Base-by-base conservation (phyloP, 2,113 vertebrate species). In the Diglossa brunneiventris region DNA sequence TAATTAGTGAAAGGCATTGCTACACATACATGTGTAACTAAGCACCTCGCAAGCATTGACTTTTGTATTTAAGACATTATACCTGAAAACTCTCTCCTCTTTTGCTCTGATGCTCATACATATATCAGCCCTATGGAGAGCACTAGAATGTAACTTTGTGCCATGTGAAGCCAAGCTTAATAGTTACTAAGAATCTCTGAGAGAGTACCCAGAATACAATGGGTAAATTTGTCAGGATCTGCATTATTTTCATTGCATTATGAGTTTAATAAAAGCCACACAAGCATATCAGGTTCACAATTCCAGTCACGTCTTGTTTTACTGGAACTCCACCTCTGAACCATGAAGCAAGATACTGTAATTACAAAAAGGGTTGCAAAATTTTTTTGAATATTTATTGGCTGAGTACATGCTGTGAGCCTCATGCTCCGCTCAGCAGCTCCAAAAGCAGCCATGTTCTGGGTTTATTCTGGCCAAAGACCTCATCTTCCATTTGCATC, bases 391-490 rank as follows among this genome's bases (percentile, higher is more conserved):
- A 6, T 72, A 58, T 33, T 94, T 74, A 19, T 26, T 63, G 74
- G 20, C 17, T 68, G 87, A 39, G n/a, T 41, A 44, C 41, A 52
- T 37, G 27, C 24, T 19, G 21, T 6, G 26, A 81, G 27, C 28
- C n/a, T 78, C 49, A 28, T 0, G 0, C 15, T 87, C 27, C 3
- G 1, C 50, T 22, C 15, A 0, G 0, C 52, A 75, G 35, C 58
- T 75, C 52, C 66, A 87, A 41, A 78, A 79, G 56, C 66, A 66
- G 59, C 11, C 11, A 3, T 15, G 15, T 72, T 87, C 55, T 49
- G 23, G 9, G 5, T 73, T 89, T 88, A 22, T 13, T 68, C 49
- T 37, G 41, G 64, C 81, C 27, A 61, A 75, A 41, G 56, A 79
- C 72, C 70, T 79, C 52, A 55, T 56, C 66, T 75, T 61, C 53